phyloP scores from a whole-genome alignment of 2,888 invertebrate species.

The Pristionchus entomophagus region DNA sequence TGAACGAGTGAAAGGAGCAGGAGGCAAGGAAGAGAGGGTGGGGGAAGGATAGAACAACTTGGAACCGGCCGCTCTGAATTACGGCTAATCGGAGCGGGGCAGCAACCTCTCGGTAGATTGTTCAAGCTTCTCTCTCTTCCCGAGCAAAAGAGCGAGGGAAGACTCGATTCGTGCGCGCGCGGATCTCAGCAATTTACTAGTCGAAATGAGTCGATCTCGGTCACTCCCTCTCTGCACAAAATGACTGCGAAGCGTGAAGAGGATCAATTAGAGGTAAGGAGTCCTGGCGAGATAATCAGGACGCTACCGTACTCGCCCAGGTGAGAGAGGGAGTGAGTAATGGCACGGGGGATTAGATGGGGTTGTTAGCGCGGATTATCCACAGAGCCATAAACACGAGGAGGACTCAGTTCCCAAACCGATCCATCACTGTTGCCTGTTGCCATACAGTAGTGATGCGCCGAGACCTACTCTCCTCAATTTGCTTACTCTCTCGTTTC shows the following conservation, averaged over 20 bases:
- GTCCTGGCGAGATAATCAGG: not conserved
- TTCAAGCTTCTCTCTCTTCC: conserved; percentile 34
- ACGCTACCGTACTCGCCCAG: not conserved
- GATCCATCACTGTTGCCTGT: not conserved
- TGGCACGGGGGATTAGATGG: not conserved
- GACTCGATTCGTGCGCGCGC: not conserved
- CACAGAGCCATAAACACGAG: conserved; percentile 1
- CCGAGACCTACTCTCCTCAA: no score
- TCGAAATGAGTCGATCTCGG: not conserved
- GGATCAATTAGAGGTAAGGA: not conserved
- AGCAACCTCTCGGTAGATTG: conserved; percentile 27
- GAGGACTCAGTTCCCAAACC: not conserved
- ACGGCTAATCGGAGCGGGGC: conserved; percentile 21
- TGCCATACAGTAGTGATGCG: not conserved
- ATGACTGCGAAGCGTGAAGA: conserved; percentile 1
- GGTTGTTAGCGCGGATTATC: conserved; percentile 7
- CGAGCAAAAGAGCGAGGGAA: not conserved
- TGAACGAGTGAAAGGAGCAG: not conserved
- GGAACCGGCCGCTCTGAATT: conserved; percentile 35
- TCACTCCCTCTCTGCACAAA: not conserved
- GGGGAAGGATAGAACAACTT: not conserved
- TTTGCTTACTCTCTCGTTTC: no score
- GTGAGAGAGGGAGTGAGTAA: conserved; percentile 23
- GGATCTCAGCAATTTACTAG: conserved; percentile 6
- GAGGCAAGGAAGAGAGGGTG: not conserved